A percentile compares a stretch with the other conserved stretches of the same genome.
Conservation (phyloP, 30 jellyfish, hydroid and myxozoan genomes). For the Phacellophora camtschatica region DNA sequence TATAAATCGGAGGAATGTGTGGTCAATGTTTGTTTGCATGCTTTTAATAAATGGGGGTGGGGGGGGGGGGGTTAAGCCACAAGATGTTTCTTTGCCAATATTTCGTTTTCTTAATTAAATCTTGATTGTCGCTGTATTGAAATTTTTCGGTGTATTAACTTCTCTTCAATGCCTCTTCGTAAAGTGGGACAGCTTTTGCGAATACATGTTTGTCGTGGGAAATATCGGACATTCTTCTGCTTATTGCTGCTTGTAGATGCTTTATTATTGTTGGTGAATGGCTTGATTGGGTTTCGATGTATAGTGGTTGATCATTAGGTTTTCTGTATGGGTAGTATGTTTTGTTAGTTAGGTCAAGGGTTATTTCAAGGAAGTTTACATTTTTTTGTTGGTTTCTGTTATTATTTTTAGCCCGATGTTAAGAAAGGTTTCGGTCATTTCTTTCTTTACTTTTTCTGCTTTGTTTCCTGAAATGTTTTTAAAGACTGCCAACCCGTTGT, state of each 20-base stretch:
- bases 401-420: conserved; percentile 56
- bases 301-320: conserved; percentile 28
- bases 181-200: conserved; percentile 57
- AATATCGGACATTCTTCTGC: conserved; percentile 39
- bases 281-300: conserved; percentile 48
- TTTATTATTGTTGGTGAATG: conserved; percentile 69
- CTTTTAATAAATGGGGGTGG: conserved; percentile 40
- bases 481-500: conserved; percentile 70
- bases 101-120: background rate
- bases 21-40: conserved; percentile 70
- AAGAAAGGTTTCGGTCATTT: background rate
- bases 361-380: conserved; percentile 62
- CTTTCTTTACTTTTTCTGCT: conserved; percentile 44
- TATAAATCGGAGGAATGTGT: conserved; percentile 13
- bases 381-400: conserved; percentile 44
- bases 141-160: conserved; percentile 8
- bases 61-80: too few relatives aligned
- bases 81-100: conserved; percentile 36
- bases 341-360: conserved; percentile 38
- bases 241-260: conserved; percentile 9
- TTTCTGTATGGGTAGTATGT: conserved; percentile 65
- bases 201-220: conserved; percentile 67
- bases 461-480: conserved; percentile 29
- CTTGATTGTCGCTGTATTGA: conserved; percentile 20
- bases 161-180: conserved; percentile 56